Percentiles rank a stretch among this genome's conserved stretches.
These are phyloP conservation scores for Varanus komodoensis DNA, from an alignment of 2,113 vertebrate genomes.

Conservation along the genomic window DNA sequence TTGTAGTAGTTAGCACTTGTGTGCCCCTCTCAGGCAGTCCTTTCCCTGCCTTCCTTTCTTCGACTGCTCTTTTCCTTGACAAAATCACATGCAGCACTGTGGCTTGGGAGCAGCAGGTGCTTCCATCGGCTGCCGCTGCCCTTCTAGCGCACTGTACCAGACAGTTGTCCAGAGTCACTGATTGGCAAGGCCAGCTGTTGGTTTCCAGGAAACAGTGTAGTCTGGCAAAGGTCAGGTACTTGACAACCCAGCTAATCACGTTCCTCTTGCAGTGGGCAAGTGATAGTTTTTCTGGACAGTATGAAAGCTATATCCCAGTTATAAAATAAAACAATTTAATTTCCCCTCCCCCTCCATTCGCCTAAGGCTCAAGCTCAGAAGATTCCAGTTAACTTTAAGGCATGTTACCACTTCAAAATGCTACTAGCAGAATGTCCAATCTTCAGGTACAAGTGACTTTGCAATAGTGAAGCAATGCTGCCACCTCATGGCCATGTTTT, in stretches of 20 bases:
- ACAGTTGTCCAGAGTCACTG: background rate
- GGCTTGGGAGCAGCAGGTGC: background rate
- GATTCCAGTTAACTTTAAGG: constrained; percentile 25
- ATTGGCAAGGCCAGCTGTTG: background rate
- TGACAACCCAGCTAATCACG: background rate
- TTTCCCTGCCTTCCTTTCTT: background rate
- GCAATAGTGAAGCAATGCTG: constrained; percentile 59
- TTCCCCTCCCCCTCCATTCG: background rate
- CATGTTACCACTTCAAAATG: constrained; percentile 26
- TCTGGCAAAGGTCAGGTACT: background rate
- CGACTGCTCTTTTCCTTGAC: background rate
- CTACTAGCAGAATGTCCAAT: background rate
- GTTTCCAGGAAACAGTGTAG: background rate
- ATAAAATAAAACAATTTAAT: background rate
- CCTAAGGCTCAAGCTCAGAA: background rate
- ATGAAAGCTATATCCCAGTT: background rate
- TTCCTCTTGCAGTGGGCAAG: background rate
- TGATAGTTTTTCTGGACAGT: background rate
- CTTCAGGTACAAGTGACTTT: constrained; percentile 37
- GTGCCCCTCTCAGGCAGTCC: too few relatives aligned
- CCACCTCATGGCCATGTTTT: constrained; percentile 57
- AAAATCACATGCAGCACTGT: background rate
- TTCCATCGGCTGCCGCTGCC: background rate
- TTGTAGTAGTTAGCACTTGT: background rate
- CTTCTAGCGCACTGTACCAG: background rate